phyloP scores from a whole-genome alignment of 2,113 vertebrate species.

The Nyctibius bracteatus region DNA sequence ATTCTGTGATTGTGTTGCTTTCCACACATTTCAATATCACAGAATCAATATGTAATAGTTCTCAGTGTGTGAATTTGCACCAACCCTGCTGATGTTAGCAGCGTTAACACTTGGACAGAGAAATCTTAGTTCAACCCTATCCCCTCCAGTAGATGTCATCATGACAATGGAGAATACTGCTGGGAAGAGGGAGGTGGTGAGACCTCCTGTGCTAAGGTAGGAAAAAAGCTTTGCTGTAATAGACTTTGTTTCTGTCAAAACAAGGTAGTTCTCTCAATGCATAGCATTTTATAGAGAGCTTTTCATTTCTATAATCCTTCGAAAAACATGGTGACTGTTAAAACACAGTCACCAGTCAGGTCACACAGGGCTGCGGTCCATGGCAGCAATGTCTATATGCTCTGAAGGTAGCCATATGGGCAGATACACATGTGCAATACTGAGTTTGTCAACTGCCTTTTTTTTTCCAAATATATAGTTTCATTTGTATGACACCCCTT shows the following conservation, averaged over 20 bases:
- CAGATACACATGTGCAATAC: neutral
- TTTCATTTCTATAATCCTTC: neutral
- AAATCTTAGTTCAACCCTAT: neutral
- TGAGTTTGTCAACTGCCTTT: neutral
- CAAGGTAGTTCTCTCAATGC: neutral
- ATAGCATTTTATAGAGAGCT: neutral
- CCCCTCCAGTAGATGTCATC: constrained; percentile 69
- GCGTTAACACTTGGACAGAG: neutral
- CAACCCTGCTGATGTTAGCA: neutral
- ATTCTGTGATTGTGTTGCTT: rapidly evolving
- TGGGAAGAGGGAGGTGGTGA: neutral
- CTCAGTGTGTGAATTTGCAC: neutral
- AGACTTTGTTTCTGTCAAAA: neutral
- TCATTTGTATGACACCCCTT: neutral
- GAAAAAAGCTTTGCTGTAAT: neutral
- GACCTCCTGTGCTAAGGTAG: neutral
- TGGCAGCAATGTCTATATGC: neutral
- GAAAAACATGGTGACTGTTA: neutral
- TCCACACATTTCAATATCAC: neutral
- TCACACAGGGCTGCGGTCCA: too few species aligned
- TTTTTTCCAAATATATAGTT: rapidly evolving
- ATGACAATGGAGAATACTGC: neutral
- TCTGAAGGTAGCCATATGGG: neutral
- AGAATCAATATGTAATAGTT: neutral
- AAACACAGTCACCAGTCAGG: neutral